These are phyloP conservation scores for Cettia cetti DNA, from an alignment of 2,113 vertebrate species.

Conservation along the genomic window DNA sequence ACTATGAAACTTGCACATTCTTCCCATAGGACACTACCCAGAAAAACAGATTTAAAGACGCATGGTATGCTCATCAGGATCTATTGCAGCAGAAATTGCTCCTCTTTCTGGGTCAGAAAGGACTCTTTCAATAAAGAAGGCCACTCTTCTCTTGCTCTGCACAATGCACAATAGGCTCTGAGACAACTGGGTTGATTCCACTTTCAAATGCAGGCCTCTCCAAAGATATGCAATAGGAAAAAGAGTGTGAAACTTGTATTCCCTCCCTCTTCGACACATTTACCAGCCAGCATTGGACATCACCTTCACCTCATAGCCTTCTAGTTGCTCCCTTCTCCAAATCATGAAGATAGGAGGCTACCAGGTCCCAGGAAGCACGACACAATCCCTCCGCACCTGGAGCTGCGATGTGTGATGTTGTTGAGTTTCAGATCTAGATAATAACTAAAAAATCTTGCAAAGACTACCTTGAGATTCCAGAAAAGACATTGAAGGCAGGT, in stretches of 20 bases:
- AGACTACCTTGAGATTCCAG: background rate
- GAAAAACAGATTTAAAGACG: conserved; percentile 15
- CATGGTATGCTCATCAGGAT: background rate
- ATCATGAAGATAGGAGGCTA: background rate
- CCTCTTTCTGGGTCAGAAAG: background rate
- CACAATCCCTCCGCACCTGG: background rate
- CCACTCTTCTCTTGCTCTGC: background rate
- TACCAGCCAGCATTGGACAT: background rate
- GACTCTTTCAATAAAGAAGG: background rate
- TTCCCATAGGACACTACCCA: conserved; percentile 28
- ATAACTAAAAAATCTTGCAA: background rate
- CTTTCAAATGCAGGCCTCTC: background rate
- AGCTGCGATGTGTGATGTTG: accelerated
- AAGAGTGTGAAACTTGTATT: background rate
- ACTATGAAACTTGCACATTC: background rate
- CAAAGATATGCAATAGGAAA: background rate
- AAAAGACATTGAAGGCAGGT: background rate
- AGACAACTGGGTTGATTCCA: background rate
- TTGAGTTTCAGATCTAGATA: background rate
- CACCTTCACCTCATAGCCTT: background rate
- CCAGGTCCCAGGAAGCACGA: background rate
- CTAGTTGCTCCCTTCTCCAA: background rate
- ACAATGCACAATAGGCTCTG: background rate
- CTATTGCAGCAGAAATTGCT: background rate
- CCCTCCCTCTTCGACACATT: background rate